Evolutionary conservation across 37 sponge, comb jelly and placozoan species (phyloP), one percentile per base, ranked within the genome.

Genomic region (Aphrocallistes beatrix): DNA sequence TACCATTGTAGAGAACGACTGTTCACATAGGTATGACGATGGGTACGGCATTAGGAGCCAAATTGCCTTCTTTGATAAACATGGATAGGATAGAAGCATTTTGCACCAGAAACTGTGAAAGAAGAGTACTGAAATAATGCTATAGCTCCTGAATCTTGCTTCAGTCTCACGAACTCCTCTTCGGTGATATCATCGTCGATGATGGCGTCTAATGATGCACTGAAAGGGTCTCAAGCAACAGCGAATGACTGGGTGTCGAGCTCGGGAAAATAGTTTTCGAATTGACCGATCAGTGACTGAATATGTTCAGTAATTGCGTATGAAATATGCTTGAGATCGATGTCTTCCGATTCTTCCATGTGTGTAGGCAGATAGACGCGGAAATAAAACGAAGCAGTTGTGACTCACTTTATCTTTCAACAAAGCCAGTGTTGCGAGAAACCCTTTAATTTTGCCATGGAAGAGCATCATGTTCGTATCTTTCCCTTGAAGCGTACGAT

Each of bases 1-100:
- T 60, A 60, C 75, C 75, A 60, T 60, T 60, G 75, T 60, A 60
- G 75, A 13, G 75, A 60, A 60, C 75, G 75, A 60, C 75, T 60
- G 75, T 13, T 60, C 75, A 60, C 75, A 60, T 60, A 60, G n/a
- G 75, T 60, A 60, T 21, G 75, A 32, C 75, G 75, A 60, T 25
- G 75, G 75, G 21, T 60, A 60, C 8, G 75, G 75, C 75, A 60
- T 60, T 60, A 60, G 75, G 75, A 60, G 75, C 75, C 75, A 60
- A 8, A 60, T 60, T 60, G 34, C 75, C 75, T 60, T 60, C 75
- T 60, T 28, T 28, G 75, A 60, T 30, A 60, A 30, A 13, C 75
- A 30, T 60, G 75, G 75, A 28, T 60, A 60, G 25, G 75, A 60
- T 47, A 21, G 49, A 17, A 47, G 49, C 49, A 47, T 47, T 47